Evolutionary conservation across 37 sponge, comb jelly and placozoan species (phyloP).

Genomic region (Geodia barretti): DNA sequence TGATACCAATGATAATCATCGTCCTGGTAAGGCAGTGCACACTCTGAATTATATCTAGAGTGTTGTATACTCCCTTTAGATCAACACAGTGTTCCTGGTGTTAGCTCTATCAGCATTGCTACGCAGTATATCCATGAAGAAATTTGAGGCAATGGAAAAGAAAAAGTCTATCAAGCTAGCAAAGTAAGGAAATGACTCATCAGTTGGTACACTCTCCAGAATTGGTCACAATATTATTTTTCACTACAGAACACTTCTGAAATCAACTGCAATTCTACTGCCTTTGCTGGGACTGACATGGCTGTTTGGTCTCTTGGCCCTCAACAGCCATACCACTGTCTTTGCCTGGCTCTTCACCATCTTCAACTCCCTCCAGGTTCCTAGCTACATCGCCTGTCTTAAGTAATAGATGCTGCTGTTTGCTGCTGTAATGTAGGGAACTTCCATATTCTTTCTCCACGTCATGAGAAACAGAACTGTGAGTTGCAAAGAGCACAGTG

Average conservation of each 20-base stretch:
- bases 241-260: slow-evolving; percentile 18
- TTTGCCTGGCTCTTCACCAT: slow-evolving; percentile 80
- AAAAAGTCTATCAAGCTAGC: not conserved
- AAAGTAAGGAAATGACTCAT: too few relatives aligned
- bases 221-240: not conserved
- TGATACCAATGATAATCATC: not conserved
- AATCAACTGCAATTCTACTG: slow-evolving; percentile 35
- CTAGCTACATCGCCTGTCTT: too few relatives aligned
- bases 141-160: not conserved
- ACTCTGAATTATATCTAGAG: too few relatives aligned
- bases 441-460: too few relatives aligned
- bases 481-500: too few relatives aligned
- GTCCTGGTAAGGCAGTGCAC: not conserved
- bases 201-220: too few relatives aligned
- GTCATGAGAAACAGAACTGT: too few relatives aligned
- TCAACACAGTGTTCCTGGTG: not conserved
- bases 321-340: slow-evolving; percentile 56
- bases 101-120: not conserved
- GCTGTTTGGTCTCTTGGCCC: slow-evolving; percentile 68
- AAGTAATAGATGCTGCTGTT: too few relatives aligned
- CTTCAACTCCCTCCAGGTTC: slow-evolving; percentile 71
- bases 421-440: too few relatives aligned
- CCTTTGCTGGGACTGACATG: slow-evolving; percentile 67
- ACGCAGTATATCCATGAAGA: not conserved
- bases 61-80: not conserved